Conservation (phyloP, 2,113 vertebrate genomes). For the Ceyx cyanopectus region DNA sequence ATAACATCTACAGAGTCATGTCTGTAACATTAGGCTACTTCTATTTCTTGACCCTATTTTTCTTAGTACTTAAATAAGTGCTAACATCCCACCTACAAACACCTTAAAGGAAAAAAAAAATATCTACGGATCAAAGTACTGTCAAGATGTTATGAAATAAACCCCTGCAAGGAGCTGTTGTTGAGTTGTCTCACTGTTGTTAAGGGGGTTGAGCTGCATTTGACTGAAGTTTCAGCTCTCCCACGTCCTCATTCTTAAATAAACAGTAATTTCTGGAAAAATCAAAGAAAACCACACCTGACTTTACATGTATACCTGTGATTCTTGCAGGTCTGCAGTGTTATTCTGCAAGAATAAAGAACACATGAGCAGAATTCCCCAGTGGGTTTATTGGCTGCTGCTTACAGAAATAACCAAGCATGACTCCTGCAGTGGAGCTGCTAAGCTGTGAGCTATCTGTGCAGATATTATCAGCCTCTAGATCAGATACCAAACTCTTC, state of each 20-base stretch:
- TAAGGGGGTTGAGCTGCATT: not conserved
- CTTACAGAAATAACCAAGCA: not conserved
- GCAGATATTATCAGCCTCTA: not conserved
- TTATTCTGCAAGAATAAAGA: not conserved
- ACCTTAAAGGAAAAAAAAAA: not conserved
- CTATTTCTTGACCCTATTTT: not conserved
- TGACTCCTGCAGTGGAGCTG: not conserved
- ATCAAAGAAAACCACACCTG: constrained; percentile 22
- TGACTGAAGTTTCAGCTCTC: constrained; percentile 13
- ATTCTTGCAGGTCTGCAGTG: not conserved
- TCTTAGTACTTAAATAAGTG: not conserved
- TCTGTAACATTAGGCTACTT: not conserved
- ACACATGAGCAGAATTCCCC: not conserved
- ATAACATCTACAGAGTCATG: not conserved
- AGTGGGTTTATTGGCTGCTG: not conserved
- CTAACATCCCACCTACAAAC: not conserved
- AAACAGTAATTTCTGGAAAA: constrained; percentile 2
- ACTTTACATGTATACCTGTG: constrained; percentile 1
- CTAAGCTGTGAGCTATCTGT: not conserved
- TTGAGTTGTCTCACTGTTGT: not conserved
- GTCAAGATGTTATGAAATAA: not conserved
- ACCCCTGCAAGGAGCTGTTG: not conserved
- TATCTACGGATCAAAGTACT: not conserved
- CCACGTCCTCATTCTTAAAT: not conserved
- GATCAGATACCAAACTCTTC: not conserved